Evolutionary conservation across 2,888 invertebrate genomes (phyloP).

Genomic region (Deilephila elpenor): DNA sequence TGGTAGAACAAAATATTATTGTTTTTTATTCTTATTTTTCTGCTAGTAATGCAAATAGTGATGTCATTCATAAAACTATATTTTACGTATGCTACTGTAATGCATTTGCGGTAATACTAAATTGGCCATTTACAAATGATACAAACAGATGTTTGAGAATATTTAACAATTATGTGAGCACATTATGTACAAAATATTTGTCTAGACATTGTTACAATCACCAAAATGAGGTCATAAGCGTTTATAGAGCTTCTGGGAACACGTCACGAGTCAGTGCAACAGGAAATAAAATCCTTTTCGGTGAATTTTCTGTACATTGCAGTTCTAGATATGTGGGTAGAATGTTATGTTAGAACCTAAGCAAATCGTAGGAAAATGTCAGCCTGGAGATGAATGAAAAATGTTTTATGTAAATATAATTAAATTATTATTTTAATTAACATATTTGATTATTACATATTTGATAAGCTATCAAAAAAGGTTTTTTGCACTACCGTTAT

Average conservation of each 20-base stretch:
- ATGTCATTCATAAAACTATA: neutral
- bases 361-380: neutral
- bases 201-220: constrained; percentile 41
- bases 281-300: constrained; percentile 45
- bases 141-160: constrained; percentile 17
- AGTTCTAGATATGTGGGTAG: neutral
- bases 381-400: neutral
- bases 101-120: neutral
- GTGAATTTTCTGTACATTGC: neutral
- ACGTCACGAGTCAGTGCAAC: constrained; percentile 39
- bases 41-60: neutral
- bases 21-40: too few species aligned
- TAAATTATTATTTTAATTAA: constrained; percentile 6
- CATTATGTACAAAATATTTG: constrained; percentile 19
- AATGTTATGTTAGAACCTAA: neutral
- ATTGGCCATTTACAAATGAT: neutral
- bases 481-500: constrained; percentile 15
- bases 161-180: constrained; percentile 3
- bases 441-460: neutral
- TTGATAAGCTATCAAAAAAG: constrained; percentile 9
- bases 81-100: neutral
- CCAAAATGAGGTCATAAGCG: constrained; percentile 47
- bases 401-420: neutral
- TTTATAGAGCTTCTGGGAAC: constrained; percentile 47
- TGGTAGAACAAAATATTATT: neutral